A percentile compares a stretch with the other conserved stretches of the same genome.
These are phyloP conservation scores for Nycteola revayana DNA, from an alignment of 2,888 invertebrate species.

Conservation along the genomic window DNA sequence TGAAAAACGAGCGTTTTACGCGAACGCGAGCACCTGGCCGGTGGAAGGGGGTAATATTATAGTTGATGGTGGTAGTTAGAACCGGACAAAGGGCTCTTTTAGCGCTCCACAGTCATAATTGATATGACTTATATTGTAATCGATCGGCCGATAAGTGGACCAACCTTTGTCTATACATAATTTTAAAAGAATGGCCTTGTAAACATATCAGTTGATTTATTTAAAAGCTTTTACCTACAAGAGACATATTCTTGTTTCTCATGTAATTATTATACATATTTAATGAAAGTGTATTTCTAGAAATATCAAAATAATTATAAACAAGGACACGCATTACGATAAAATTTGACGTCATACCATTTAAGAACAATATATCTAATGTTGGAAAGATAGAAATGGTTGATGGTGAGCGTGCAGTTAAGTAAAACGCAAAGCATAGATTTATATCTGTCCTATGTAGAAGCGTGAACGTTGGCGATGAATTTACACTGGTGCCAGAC, in stretches of 20 bases:
- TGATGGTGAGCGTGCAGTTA: constrained; percentile 58
- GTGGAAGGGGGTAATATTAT: constrained; percentile 36
- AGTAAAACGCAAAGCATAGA: constrained; percentile 32
- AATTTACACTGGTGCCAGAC: constrained; percentile 35
- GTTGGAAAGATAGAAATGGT: constrained; percentile 74
- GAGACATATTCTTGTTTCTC: too few species aligned
- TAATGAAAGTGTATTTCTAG: neutral
- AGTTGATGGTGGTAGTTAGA: constrained; percentile 36
- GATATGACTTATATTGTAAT: constrained; percentile 47
- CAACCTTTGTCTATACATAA: neutral
- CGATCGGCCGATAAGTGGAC: constrained; percentile 36
- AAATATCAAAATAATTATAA: neutral
- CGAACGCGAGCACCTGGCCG: constrained; percentile 43
- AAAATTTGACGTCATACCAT: constrained; percentile 16
- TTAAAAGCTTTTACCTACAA: too few species aligned
- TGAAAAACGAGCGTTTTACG: constrained; percentile 48
- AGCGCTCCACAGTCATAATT: constrained; percentile 44
- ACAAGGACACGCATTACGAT: too few species aligned
- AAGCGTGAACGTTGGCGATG: constrained; percentile 38
- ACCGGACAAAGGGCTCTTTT: constrained; percentile 43
- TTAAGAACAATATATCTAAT: constrained; percentile 42
- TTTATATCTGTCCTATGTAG: constrained; percentile 50
- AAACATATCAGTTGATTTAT: too few species aligned
- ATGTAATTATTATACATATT: too few species aligned
- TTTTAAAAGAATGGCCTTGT: constrained; percentile 9